phyloP scores from a whole-genome alignment of 2,888 invertebrate genomes.

The Eupithecia abbreviata region DNA sequence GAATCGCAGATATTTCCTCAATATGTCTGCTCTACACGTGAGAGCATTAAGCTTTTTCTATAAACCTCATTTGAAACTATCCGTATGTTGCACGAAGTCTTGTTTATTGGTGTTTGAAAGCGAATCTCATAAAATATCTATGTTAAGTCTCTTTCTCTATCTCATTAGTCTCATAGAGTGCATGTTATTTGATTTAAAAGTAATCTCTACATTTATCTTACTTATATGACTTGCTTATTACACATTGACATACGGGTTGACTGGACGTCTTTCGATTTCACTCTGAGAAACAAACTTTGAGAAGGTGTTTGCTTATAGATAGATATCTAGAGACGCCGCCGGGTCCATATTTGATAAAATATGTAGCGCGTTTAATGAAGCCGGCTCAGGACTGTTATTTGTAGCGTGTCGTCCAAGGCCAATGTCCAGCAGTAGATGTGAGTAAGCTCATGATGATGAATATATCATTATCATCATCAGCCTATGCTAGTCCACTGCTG shows the following conservation, averaged over 20 bases:
- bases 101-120: neutral
- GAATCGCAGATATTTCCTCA: conserved; percentile 32
- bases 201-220: neutral
- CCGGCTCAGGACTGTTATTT: no score
- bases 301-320: neutral
- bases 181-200: neutral
- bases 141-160: neutral
- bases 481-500: no score
- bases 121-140: neutral
- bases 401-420: no score
- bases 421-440: no score
- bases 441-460: no score
- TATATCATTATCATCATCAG: no score
- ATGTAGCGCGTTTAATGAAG: no score
- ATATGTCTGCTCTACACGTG: conserved; percentile 20
- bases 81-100: neutral
- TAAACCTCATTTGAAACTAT: neutral
- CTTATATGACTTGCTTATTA: neutral
- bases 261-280: neutral
- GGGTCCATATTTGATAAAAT: neutral
- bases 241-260: neutral
- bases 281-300: neutral
- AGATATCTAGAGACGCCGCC: no score
- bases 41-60: conserved; percentile 20
- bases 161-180: neutral